Evolutionary conservation across 2,113 vertebrate species (phyloP).

Genomic region (Micronycteris hirsuta): DNA sequence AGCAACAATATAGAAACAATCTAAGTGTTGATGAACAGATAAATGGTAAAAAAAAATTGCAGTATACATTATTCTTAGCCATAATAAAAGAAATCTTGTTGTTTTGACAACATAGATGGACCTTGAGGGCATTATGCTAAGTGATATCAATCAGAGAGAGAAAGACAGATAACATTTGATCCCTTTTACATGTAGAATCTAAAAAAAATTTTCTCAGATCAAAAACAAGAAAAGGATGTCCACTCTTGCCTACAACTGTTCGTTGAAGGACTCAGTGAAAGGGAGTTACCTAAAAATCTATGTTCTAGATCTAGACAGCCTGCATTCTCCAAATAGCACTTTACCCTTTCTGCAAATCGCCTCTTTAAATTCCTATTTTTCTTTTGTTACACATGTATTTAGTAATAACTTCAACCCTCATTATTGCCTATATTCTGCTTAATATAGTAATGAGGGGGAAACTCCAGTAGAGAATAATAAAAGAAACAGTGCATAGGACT

Average conservation of each 20-base stretch:
- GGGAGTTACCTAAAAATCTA: background rate
- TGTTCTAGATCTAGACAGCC: background rate
- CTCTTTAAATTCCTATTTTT: background rate
- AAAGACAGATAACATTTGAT: background rate
- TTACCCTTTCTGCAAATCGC: background rate
- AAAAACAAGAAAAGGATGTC: background rate
- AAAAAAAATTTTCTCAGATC: background rate
- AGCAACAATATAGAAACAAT: background rate
- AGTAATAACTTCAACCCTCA: background rate
- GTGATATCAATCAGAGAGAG: background rate
- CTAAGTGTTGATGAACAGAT: background rate
- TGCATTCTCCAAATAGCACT: background rate
- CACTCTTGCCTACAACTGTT: background rate
- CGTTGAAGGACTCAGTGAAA: background rate
- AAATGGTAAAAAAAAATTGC: background rate
- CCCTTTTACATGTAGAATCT: background rate
- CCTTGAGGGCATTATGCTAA: background rate
- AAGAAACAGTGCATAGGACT: background rate
- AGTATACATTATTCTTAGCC: background rate
- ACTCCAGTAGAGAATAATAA: background rate
- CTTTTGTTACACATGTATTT: background rate
- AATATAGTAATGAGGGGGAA: background rate
- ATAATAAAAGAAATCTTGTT: background rate
- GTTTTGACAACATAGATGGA: background rate
- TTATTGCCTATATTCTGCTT: background rate